Evolutionary conservation across 2,797 vertebrate genomes (phyloP).

Genomic region (Silurus aristotelis): DNA sequence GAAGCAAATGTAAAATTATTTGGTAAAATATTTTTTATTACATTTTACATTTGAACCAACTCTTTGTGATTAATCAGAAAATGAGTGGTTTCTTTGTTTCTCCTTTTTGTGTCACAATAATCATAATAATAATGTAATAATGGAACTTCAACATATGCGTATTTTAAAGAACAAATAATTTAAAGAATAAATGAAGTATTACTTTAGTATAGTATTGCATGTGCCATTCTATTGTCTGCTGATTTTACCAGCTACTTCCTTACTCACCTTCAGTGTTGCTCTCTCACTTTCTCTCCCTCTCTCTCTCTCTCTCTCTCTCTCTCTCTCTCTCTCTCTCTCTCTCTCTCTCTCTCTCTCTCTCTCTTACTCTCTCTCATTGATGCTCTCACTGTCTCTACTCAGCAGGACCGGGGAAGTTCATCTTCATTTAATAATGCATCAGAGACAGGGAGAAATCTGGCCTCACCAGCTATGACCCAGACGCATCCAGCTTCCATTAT

Average conservation of each 20-base stretch:
- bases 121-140: neutral
- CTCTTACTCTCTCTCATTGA: conserved; percentile 60
- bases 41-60: neutral
- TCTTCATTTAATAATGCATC: conserved; percentile 99
- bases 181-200: neutral
- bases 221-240: conserved; percentile 10
- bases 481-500: conserved; percentile 92
- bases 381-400: conserved; percentile 84
- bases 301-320: conserved; percentile 46
- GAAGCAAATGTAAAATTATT: neutral
- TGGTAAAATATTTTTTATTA: neutral
- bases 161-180: neutral
- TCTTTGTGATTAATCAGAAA: neutral
- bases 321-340: conserved; percentile 43
- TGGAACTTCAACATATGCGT: neutral
- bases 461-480: conserved; percentile 88
- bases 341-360: conserved; percentile 15
- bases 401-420: conserved; percentile 93
- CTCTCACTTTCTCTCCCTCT: neutral
- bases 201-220: neutral
- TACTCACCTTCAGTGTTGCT: too few species aligned
- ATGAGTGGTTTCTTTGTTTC: neutral
- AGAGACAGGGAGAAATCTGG: conserved; percentile 85
- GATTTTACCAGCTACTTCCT: neutral
- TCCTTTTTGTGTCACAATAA: neutral